These are phyloP conservation scores for Coilia nasus DNA, from an alignment of 2,797 vertebrate species.

Conservation along the genomic window DNA sequence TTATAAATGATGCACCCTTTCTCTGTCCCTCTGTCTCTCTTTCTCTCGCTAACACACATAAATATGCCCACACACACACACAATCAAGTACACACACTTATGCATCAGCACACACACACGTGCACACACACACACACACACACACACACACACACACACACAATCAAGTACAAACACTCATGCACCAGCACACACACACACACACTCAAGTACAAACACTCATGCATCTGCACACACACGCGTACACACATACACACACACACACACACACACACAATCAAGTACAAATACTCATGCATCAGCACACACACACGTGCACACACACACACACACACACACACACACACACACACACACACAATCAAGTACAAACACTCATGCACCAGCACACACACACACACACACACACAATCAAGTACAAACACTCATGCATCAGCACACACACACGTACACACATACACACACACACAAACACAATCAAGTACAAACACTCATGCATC, in stretches of 20 bases:
- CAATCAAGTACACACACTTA: too few species aligned
- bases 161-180: too few species aligned
- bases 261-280: too few species aligned
- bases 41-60: neutral
- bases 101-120: too few species aligned
- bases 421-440: neutral
- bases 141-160: too few species aligned
- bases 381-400: constrained; percentile 24
- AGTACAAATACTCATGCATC: neutral
- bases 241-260: too few species aligned
- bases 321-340: neutral
- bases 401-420: neutral
- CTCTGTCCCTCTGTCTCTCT: neutral
- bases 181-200: too few species aligned
- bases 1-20: neutral
- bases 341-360: constrained; percentile 16
- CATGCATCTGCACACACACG: too few species aligned
- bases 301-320: neutral
- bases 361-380: too few species aligned
- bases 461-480: neutral
- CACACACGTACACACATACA: neutral
- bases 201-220: neutral
- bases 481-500: too few species aligned
- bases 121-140: too few species aligned
- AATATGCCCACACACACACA: too few species aligned